phyloP scores from a whole-genome alignment of 2,888 invertebrate species.

The Cryptocephalus moraei region DNA sequence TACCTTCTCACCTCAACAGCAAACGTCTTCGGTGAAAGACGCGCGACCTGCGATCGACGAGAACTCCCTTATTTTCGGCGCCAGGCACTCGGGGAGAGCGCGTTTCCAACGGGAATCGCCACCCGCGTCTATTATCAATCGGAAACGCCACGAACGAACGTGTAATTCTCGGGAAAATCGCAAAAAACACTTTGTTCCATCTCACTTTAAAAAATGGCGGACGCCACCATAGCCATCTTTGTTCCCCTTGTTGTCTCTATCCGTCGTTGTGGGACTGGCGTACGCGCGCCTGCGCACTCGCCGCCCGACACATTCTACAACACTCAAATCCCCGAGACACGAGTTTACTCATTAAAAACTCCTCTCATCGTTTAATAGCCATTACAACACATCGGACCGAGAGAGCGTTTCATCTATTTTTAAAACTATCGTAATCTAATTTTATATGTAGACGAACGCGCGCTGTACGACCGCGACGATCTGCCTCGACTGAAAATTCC shows the following conservation, averaged over 20 bases:
- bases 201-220: constrained; percentile 43
- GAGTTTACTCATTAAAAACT: no score
- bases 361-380: no score
- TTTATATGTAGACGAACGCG: no score
- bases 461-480: no score
- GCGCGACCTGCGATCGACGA: constrained; percentile 18
- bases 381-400: no score
- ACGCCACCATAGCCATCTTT: constrained; percentile 40
- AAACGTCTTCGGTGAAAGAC: constrained; percentile 19
- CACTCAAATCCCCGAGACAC: no score
- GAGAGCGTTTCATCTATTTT: no score
- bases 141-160: not conserved
- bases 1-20: constrained; percentile 31
- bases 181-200: constrained; percentile 37
- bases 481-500: no score
- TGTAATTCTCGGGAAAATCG: constrained; percentile 25
- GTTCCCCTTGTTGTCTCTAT: constrained; percentile 28
- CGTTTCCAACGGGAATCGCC: no score
- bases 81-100: not conserved
- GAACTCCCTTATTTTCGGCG: constrained; percentile 13
- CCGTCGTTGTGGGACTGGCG: not conserved
- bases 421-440: no score
- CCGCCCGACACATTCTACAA: no score
- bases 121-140: not conserved
- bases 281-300: no score